Base-by-base conservation (phyloP, 92 coral and sea anemone genomes). In the Umimayanthus chanpuru region DNA sequence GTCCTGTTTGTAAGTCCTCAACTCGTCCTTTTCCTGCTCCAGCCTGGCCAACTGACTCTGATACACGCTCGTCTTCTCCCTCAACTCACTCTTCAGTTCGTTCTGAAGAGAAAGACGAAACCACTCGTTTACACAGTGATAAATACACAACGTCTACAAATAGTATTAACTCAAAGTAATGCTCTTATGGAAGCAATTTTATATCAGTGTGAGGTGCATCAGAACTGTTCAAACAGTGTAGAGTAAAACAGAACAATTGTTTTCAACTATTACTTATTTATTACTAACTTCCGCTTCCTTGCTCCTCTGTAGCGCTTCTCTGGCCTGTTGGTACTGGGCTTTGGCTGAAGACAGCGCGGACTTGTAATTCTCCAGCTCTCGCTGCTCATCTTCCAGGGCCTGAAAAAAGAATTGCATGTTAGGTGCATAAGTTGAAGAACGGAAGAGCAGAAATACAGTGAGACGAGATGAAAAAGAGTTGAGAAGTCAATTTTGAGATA, bases 1-100 rank as follows among this genome's bases (percentile, higher is more conserved):
- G n/a, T 96, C 94, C 73, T 94, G 96, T 89, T 93, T 96, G 94
- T 90, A 94, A 76, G 83, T 92, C 85, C 75, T 91, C 16, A 94
- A 72, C 53, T 93, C 95, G 5, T 94, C 94, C 76, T 88, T 93
- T 73, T 96, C 98, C 8, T 76, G 89, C 85, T 94, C 95, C 44
- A 93, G 65, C 26, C 87, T 87, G 86, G 91, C 77, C 80, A 96
- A 43, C 81, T 94, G 98, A 70, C 86, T 81, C 78, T 92, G 92
- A 80, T 94, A 87, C 2, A 81, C 70, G 2, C 88, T 53, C 61
- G 91, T 73, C 43, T 93, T 88, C 66, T 92, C 98, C 49, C 89
- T 93, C 11, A 96, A 92, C 90, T 96, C 94, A 38, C 32, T 81
- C 44, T 80, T 88, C 44, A 96, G 80, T 49, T 90, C 78, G 49